Base-by-base conservation (phyloP, 2,113 vertebrate species). In the Anolis sagrei region DNA sequence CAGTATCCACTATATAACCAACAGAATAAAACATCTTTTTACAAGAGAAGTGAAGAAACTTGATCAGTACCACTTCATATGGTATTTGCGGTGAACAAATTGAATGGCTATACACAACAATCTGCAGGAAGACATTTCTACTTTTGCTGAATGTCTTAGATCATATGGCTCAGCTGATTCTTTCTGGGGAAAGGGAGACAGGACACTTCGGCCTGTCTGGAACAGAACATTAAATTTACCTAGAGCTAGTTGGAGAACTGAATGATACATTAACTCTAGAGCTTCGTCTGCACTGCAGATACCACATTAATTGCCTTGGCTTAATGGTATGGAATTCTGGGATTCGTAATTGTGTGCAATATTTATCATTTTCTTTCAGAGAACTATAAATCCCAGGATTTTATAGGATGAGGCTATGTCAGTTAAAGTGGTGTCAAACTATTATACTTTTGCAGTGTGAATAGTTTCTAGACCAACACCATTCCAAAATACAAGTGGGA, bases 11-110 rank as follows among this genome's bases (percentile, higher is more conserved):
- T 25, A 86, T 44, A 83, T 78, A 86, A 64, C 19, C 77, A 68
- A 18, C 0, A 23, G 11, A 85, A 83, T 9, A 5, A 91, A 91
- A 90, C 54, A 3, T 93, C 13, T 82, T 83, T 69, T 82, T 49
- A 14, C 49, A 29, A 5, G 32, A 19, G 29, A 83, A 92, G 88
- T n/a, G 54, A 89, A 77, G 34, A 1, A 0, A 82, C 72, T 85
- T 23, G 75, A 72, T 72, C 61, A 18, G 39, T 48, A 18, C 69
- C 34, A 36, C 48, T 9, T 44, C 39, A 44, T 5, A 11, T 23
- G 13, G 29, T 58, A 83, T 64, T 25, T 54, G 75, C 13, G 21
- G 83, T 48, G 25, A 54, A 54, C 9, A 11, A 77, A 70, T 29
- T 3, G 4, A 58, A 14, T 58, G 32, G 64, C 48, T 54, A 1